Evolutionary conservation across 2,888 invertebrate species (phyloP).

Genomic region (Epinotia brunnichana): DNA sequence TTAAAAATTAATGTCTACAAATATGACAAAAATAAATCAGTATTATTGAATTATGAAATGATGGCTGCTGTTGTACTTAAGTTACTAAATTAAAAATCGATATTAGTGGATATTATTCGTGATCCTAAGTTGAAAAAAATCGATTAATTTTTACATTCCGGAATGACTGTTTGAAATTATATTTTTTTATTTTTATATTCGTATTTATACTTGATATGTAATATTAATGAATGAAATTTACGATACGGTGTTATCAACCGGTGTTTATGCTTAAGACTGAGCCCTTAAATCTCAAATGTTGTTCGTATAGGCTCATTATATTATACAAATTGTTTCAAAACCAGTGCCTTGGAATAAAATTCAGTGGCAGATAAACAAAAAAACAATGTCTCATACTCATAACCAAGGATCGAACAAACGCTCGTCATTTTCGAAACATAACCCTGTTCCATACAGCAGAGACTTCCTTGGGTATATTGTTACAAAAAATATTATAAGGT

Average conservation of each 20-base stretch:
- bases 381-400: background rate
- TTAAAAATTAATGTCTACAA: conserved; percentile 15
- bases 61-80: conserved; percentile 47
- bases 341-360: background rate
- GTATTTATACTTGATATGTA: conserved; percentile 37
- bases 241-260: conserved; percentile 9
- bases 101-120: conserved; percentile 40
- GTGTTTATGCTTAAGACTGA: conserved; percentile 13
- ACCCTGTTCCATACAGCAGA: too few relatives aligned
- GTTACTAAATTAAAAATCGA: conserved; percentile 42
- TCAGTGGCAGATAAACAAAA: conserved; percentile 10
- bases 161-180: conserved; percentile 34
- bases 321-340: background rate
- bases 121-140: conserved; percentile 37
- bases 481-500: too few relatives aligned
- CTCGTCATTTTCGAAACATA: too few relatives aligned
- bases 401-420: too few relatives aligned
- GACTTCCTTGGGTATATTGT: too few relatives aligned
- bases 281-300: conserved; percentile 12
- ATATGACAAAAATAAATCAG: conserved; percentile 51
- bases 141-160: conserved; percentile 43
- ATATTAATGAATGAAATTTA: conserved; percentile 37
- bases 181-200: conserved; percentile 40
- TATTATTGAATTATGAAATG: conserved; percentile 50
- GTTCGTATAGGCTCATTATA: background rate